Percentiles rank a stretch among this genome's conserved stretches.
Conservation (phyloP, 2,113 vertebrate species). For the Rhinolophus sinicus region DNA sequence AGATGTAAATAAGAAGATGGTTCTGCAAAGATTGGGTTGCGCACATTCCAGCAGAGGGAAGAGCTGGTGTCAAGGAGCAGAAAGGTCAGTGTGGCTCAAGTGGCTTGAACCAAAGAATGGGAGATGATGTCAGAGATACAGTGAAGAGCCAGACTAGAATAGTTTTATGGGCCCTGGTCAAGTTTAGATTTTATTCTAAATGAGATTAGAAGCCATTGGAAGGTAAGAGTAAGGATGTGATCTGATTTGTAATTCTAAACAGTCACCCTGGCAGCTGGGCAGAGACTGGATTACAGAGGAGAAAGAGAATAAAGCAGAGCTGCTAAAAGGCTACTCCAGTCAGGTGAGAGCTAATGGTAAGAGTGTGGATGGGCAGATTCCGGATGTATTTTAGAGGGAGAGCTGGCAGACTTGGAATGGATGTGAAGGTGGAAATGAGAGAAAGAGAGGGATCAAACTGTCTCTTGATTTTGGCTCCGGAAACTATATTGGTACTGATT, state of each 20-base stretch:
- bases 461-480: not conserved
- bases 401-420: not conserved
- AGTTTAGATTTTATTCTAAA: not conserved
- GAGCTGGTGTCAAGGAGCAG: not conserved
- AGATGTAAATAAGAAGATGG: not conserved
- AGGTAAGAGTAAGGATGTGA: not conserved
- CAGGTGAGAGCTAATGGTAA: not conserved
- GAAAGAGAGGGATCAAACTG: not conserved
- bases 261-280: not conserved
- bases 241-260: not conserved
- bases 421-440: not conserved
- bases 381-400: not conserved
- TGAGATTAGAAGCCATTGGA: not conserved
- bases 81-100: not conserved
- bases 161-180: not conserved
- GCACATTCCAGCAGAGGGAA: not conserved
- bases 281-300: not conserved
- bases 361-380: not conserved
- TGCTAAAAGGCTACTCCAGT: not conserved
- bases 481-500: not conserved
- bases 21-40: not conserved
- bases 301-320: not conserved
- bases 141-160: not conserved
- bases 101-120: not conserved
- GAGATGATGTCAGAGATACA: not conserved